A percentile compares a stretch with the other conserved stretches of the same genome.
These are phyloP conservation scores for Mesitornis unicolor DNA, from an alignment of 2,113 vertebrate species.

Conservation along the genomic window DNA sequence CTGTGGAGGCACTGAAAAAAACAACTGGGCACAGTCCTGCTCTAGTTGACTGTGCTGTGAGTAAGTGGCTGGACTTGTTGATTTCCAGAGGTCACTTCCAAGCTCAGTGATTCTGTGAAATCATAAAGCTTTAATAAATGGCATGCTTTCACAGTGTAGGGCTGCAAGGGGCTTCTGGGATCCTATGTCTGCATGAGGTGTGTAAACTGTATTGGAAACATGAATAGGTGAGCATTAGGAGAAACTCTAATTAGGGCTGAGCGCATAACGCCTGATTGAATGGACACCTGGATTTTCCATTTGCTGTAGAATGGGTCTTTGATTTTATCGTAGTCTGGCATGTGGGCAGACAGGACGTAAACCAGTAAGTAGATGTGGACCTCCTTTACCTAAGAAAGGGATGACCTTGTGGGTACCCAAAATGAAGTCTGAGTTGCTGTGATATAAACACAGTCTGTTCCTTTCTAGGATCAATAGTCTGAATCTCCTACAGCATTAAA, in stretches of 20 bases:
- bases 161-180: not conserved
- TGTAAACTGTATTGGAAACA: not conserved
- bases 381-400: not conserved
- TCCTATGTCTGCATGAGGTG: not conserved
- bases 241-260: not conserved
- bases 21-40: not conserved
- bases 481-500: not conserved
- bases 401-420: not conserved
- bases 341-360: not conserved
- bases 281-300: not conserved
- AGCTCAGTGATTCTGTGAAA: not conserved
- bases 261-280: not conserved
- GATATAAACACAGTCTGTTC: not conserved
- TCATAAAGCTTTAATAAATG: not conserved
- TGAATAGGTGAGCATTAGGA: not conserved
- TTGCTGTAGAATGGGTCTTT: not conserved
- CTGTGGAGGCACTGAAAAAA: accelerated
- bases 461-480: not conserved
- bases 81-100: not conserved
- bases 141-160: not conserved
- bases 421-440: not conserved
- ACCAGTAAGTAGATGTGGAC: not conserved
- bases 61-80: not conserved
- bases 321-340: not conserved
- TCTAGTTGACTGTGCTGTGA: not conserved